A percentile compares a stretch with the other conserved stretches of the same genome.
Conservation (phyloP, 2,113 vertebrate species). For the Tonatia bakeri region DNA sequence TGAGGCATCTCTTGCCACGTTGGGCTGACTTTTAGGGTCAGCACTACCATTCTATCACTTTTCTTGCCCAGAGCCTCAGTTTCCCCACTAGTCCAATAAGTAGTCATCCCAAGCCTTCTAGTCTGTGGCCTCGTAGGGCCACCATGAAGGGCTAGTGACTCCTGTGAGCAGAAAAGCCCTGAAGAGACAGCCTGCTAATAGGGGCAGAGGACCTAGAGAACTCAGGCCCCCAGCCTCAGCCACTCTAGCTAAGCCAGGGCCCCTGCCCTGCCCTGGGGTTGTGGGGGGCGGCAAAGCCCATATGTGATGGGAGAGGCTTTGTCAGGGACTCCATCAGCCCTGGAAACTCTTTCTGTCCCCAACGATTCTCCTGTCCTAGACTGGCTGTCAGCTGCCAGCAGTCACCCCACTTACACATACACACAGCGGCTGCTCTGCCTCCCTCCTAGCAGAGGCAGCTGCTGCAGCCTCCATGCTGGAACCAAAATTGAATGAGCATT, state of each 20-base stretch:
- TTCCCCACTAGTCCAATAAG: neutral
- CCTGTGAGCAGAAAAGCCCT: neutral
- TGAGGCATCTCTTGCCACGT: neutral
- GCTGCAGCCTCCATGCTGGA: conserved; percentile 44
- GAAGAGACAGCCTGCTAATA: neutral
- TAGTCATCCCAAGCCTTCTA: neutral
- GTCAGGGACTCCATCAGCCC: neutral
- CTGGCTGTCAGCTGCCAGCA: neutral
- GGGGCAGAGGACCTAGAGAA: neutral
- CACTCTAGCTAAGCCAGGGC: neutral
- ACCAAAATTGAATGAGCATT: conserved; percentile 60
- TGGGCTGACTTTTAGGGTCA: neutral
- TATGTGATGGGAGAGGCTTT: neutral
- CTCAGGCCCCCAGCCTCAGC: neutral
- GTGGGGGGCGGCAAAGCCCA: neutral
- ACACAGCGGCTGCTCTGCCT: neutral
- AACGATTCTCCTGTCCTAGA: neutral
- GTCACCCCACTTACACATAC: neutral
- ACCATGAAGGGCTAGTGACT: neutral
- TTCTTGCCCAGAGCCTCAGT: neutral
- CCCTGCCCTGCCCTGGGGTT: neutral
- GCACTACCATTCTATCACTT: neutral
- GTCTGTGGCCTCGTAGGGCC: neutral
- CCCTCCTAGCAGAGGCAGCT: conserved; percentile 43
- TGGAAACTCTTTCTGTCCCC: neutral